These are phyloP conservation scores for Mythimna lalbum DNA, from an alignment of 2,888 invertebrate genomes.

Conservation along the genomic window DNA sequence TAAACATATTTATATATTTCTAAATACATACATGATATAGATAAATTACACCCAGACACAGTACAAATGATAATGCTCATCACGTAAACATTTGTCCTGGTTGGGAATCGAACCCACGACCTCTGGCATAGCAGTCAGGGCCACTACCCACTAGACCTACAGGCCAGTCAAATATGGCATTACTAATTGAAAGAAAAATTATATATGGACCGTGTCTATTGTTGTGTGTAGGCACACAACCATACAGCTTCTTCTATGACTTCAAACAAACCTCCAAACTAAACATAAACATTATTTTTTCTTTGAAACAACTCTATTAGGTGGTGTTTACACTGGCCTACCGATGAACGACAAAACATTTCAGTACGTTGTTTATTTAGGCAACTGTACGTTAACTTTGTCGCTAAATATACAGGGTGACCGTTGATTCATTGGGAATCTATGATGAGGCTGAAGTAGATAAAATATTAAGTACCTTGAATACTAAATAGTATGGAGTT, in stretches of 20 bases:
- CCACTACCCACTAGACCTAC: too few relatives aligned
- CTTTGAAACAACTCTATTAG: conserved; percentile 20
- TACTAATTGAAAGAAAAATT: too few relatives aligned
- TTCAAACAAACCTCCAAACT: conserved; percentile 1
- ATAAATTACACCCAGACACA: too few relatives aligned
- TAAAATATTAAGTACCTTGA: not conserved
- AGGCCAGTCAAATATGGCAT: too few relatives aligned
- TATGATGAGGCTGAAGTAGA: not conserved
- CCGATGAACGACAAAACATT: conserved; percentile 45
- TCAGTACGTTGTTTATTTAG: conserved; percentile 52
- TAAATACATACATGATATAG: too few relatives aligned
- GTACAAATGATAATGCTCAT: too few relatives aligned
- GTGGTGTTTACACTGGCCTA: conserved; percentile 36
- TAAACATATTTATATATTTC: too few relatives aligned
- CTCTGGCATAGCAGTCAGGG: too few relatives aligned
- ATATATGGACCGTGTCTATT: too few relatives aligned
- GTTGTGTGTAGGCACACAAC: too few relatives aligned
- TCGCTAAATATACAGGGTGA: conserved; percentile 21
- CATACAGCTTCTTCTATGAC: not conserved
- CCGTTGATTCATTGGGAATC: not conserved
- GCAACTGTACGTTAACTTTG: conserved; percentile 26
- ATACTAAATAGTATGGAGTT: not conserved
- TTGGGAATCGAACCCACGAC: too few relatives aligned
- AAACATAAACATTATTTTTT: conserved; percentile 19
- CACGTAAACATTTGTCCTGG: too few relatives aligned